Base-by-base conservation (phyloP, 2,888 invertebrate genomes). In the Eupithecia tripunctaria region DNA sequence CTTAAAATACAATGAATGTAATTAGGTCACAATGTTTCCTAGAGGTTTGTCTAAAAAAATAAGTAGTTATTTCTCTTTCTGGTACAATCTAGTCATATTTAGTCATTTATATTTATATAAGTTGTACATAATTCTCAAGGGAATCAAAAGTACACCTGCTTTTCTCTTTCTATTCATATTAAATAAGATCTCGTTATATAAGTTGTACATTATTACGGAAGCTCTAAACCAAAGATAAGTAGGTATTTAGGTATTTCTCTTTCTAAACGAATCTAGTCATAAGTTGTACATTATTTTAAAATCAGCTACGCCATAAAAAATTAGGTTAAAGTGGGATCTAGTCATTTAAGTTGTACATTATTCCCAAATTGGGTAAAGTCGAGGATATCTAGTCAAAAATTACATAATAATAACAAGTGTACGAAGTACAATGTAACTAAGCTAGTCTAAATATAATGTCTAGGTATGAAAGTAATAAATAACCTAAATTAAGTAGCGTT, bases 341-440 rank as follows among this genome's bases (percentile, higher is more conserved):
- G n/a, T n/a, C n/a, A 70, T 36, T 43, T 43, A 70, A 32, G 62
- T 68, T 71, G 73, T 71, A 71, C 38, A 69, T 73, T 68, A 68
- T 71, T 64, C 68, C 71, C 66, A n/a, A 69, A 67, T 66, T 21
- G 73, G 65, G 66, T 47, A 51, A 66, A 65, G 47, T 68, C 43
- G 74, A 76, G 75, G 72, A 68, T 68, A 65, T 59, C 78, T 78
- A 78, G 78, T 78, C 78, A 78, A 66, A 73, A 29, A 27, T 56
- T 62, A 60, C 71, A 60, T 70, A 60, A 14, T 38, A 38, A 38
- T 29, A 6, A 25, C 14, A 29, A 60, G 59, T n/a, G n/a, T n/a
- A n/a, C n/a, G n/a, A n/a, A n/a, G n/a, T n/a, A n/a, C n/a, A n/a
- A n/a, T n/a, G n/a, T n/a, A n/a, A n/a, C 7, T 7, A 29, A 25